Conservation (phyloP, 1,140 invertebrate genomes). For the Parasteatoda tepidariorum region DNA sequence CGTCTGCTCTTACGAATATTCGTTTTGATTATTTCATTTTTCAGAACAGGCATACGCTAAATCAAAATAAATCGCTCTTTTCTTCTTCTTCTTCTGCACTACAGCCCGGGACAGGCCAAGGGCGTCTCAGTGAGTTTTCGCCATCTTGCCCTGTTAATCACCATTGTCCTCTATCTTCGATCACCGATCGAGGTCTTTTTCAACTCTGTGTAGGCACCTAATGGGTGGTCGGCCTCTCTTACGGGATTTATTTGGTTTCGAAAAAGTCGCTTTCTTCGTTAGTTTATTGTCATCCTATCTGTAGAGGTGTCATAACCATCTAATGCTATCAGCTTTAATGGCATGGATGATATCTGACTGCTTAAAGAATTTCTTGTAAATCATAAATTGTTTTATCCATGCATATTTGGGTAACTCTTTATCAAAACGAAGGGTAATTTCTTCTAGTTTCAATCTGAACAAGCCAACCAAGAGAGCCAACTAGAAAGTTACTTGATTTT, state of each 20-base stretch:
- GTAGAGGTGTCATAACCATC: not conserved
- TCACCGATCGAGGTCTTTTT: not conserved
- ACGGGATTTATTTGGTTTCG: not conserved
- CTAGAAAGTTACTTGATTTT: too few species aligned
- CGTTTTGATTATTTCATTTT: too few species aligned
- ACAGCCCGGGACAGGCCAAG: not conserved
- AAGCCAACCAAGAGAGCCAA: too few species aligned
- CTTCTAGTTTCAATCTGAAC: too few species aligned
- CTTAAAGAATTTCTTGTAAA: conserved; percentile 7
- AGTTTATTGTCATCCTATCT: not conserved
- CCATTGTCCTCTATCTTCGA: not conserved
- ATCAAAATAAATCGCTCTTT: too few species aligned
- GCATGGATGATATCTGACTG: not conserved
- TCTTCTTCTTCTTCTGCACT: not conserved
- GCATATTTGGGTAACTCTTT: too few species aligned
- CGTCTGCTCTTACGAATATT: too few species aligned
- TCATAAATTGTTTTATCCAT: not conserved
- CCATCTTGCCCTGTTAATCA: not conserved
- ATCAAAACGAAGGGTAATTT: too few species aligned
- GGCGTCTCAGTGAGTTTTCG: not conserved
- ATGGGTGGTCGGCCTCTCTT: not conserved
- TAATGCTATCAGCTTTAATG: not conserved
- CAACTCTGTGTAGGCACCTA: not conserved
- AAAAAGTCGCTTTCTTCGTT: conserved; percentile 1
- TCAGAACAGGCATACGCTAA: too few species aligned